These are phyloP conservation scores for Todiramphus chloris DNA, from an alignment of 2,113 vertebrate species.

Conservation along the genomic window DNA sequence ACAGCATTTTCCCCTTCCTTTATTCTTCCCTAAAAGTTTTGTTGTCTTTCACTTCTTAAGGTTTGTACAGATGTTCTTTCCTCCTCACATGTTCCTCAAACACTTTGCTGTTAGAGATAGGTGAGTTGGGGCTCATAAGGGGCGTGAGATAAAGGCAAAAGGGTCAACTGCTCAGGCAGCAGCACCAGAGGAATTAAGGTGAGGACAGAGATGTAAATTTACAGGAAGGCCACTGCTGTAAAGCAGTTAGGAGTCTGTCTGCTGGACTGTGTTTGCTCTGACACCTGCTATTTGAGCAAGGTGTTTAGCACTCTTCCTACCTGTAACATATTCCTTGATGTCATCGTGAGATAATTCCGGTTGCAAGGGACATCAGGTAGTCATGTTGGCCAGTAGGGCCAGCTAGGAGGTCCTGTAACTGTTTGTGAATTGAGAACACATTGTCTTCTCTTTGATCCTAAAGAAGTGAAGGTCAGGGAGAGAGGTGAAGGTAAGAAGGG, in stretches of 20 bases:
- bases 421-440: not conserved
- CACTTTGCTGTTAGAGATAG: rapidly evolving
- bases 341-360: not conserved
- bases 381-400: not conserved
- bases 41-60: not conserved
- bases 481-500: not conserved
- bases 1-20: not conserved
- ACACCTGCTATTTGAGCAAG: not conserved
- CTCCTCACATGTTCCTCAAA: not conserved
- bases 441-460: not conserved
- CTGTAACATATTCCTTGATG: not conserved
- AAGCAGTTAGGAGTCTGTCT: not conserved
- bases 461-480: not conserved
- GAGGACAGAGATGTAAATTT: not conserved
- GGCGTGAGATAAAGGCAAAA: not conserved
- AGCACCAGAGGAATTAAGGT: not conserved
- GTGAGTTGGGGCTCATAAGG: not conserved
- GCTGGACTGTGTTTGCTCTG: not conserved
- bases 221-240: not conserved
- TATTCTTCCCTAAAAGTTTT: not conserved
- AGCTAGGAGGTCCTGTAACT: not conserved
- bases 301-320: not conserved
- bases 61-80: not conserved
- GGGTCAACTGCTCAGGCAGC: not conserved
- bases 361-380: not conserved